These are phyloP conservation scores for Pyxicephalus adspersus DNA, from an alignment of 2,113 vertebrate species.

Conservation along the genomic window DNA sequence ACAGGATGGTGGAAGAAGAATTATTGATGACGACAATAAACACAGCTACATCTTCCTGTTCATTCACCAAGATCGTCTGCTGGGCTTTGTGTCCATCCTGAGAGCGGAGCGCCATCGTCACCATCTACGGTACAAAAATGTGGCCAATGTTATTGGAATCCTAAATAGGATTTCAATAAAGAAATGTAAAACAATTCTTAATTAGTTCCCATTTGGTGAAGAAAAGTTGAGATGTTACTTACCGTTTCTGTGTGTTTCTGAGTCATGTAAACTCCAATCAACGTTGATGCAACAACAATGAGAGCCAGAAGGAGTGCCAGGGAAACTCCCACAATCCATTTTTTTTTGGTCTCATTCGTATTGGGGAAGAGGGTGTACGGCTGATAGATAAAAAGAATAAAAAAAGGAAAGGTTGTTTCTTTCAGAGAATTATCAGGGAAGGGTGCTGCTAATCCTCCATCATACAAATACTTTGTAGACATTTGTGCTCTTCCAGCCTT, in stretches of 20 bases:
- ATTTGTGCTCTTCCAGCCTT: no score
- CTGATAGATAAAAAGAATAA: not conserved
- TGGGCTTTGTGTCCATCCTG: not conserved
- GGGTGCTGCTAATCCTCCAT: no score
- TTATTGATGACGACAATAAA: not conserved
- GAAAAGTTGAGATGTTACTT: not conserved
- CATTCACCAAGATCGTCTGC: not conserved
- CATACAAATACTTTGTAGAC: no score
- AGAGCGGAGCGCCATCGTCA: not conserved
- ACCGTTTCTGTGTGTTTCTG: not conserved
- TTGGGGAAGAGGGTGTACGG: not conserved
- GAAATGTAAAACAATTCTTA: not conserved
- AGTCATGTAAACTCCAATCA: not conserved
- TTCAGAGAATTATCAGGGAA: no score
- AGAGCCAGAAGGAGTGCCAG: not conserved
- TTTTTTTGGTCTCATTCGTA: not conserved
- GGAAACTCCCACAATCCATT: not conserved
- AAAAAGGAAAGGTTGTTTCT: no score
- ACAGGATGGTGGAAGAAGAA: not conserved
- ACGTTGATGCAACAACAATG: not conserved
- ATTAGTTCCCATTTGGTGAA: not conserved
- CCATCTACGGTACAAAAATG: not conserved
- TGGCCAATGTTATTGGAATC: not conserved
- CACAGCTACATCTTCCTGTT: not conserved
- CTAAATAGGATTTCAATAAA: not conserved